Evolutionary conservation across 2,888 invertebrate species (phyloP).

Genomic region (Ceriagrion tenellum): DNA sequence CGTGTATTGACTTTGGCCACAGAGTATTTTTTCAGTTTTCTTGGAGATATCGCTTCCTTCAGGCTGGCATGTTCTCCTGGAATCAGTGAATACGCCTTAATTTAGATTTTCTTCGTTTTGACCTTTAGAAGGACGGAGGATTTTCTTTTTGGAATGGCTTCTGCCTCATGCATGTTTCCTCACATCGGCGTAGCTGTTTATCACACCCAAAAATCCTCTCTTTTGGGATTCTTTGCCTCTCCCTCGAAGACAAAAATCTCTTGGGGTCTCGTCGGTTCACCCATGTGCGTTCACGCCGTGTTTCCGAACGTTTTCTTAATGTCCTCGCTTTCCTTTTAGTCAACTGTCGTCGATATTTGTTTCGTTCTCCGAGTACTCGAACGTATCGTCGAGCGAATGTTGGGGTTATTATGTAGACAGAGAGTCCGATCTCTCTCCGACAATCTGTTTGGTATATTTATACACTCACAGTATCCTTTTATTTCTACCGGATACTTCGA

Average conservation of each 20-base stretch:
- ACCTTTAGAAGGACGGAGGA: no score
- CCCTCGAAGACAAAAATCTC: not conserved
- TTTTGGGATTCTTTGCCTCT: not conserved
- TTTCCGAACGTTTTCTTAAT: not conserved
- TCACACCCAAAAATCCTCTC: not conserved
- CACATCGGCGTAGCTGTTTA: not conserved
- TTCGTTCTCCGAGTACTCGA: not conserved
- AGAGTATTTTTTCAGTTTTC: no score
- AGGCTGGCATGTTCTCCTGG: no score
- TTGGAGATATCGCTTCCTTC: no score
- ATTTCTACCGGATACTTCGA: not conserved
- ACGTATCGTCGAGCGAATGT: not conserved
- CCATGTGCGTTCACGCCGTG: not conserved
- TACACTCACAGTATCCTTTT: not conserved
- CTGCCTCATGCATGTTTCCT: not conserved
- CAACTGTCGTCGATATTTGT: not conserved
- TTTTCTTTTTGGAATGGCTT: not conserved
- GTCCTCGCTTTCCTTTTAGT: not conserved
- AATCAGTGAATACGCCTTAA: no score
- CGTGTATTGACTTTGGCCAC: no score
- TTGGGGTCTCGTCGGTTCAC: not conserved
- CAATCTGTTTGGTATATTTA: not conserved
- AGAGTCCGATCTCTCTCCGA: not conserved
- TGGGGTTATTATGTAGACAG: not conserved
- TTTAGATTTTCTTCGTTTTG: no score